Conservation (phyloP, 2,797 vertebrate species). For the Enteromius thamalakanensis region DNA sequence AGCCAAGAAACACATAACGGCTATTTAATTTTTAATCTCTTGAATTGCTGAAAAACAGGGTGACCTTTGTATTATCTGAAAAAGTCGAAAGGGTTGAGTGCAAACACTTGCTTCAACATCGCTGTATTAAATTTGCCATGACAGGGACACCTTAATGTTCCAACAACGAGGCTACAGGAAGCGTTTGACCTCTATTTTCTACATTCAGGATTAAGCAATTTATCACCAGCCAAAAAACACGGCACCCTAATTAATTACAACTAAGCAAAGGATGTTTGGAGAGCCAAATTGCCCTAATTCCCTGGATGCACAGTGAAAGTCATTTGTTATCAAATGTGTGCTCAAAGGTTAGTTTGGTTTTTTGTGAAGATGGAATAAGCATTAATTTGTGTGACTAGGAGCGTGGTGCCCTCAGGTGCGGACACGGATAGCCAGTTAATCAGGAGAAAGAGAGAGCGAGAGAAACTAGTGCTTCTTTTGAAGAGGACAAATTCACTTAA, state of each 20-base stretch:
- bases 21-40: background rate
- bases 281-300: constrained; percentile 87
- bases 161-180: constrained; percentile 78
- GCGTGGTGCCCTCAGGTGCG: constrained; percentile 64
- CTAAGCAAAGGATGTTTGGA: constrained; percentile 87
- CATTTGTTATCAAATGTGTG: constrained; percentile 87
- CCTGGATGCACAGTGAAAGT: constrained; percentile 80
- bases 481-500: constrained; percentile 18
- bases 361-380: constrained; percentile 79
- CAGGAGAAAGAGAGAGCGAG: too few relatives aligned
- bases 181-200: constrained; percentile 84
- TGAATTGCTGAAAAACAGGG: background rate
- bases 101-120: constrained; percentile 68
- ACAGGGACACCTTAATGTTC: constrained; percentile 83
- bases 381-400: constrained; percentile 74
- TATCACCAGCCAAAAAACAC: constrained; percentile 82
- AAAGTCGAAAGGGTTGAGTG: background rate
- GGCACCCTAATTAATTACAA: constrained; percentile 85
- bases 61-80: constrained; percentile 21
- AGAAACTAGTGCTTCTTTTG: constrained; percentile 5
- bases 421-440: constrained; percentile 63
- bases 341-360: constrained; percentile 86
- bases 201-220: constrained; percentile 79
- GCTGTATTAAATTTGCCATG: constrained; percentile 79
- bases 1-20: background rate